Conservation (phyloP, 2,797 vertebrate species). For the Lepus townsendii region DNA sequence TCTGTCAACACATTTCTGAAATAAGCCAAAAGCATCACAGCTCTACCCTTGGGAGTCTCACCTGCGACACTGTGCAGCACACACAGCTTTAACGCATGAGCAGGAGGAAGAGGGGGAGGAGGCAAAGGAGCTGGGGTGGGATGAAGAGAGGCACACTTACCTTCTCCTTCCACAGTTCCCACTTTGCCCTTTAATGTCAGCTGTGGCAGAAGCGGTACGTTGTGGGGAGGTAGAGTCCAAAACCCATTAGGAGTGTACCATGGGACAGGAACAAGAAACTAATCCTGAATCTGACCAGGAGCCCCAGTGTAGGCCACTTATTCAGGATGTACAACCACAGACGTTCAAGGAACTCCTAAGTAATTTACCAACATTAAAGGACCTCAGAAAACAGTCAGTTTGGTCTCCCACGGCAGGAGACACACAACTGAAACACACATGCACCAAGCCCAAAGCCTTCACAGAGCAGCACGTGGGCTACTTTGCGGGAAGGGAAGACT, state of each 20-base stretch:
- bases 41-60: background rate
- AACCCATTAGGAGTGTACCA: background rate
- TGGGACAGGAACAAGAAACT: background rate
- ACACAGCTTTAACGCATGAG: background rate
- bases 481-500: background rate
- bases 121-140: background rate
- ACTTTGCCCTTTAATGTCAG: background rate
- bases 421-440: background rate
- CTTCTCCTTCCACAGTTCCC: background rate
- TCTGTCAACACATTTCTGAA: background rate
- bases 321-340: background rate
- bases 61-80: background rate
- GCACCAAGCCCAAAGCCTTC: background rate
- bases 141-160: background rate
- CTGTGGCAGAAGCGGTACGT: background rate
- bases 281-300: background rate
- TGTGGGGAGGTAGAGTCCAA: background rate
- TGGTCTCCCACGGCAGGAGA: background rate
- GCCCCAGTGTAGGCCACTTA: background rate
- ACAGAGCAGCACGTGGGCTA: background rate
- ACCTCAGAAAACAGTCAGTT: background rate
- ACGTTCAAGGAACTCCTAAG: slow-evolving; percentile 1
- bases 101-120: background rate
- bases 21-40: background rate
- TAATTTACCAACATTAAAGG: background rate